A percentile compares a stretch with the other conserved stretches of the same genome.
Conservation (phyloP, 2,888 invertebrate species). For the Sialis fuliginosa region DNA sequence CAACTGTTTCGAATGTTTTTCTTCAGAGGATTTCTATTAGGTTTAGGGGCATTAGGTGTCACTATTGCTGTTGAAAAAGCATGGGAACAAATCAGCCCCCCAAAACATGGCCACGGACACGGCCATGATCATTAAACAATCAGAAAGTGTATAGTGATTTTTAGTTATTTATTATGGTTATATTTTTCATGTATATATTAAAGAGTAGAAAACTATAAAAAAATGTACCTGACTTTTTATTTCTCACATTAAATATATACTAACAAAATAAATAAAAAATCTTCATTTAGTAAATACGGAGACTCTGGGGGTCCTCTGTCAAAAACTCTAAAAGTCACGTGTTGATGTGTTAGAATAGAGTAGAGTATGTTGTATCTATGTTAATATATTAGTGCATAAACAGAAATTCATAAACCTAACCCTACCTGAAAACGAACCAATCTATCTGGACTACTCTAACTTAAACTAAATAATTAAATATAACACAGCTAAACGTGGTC, state of each 20-base stretch:
- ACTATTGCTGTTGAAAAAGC: conserved; percentile 31
- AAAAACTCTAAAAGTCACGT: too few species aligned
- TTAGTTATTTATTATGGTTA: neutral
- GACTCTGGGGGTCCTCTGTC: too few species aligned
- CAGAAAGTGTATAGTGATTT: neutral
- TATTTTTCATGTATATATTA: neutral
- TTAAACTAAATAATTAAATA: too few species aligned
- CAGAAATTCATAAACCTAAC: too few species aligned
- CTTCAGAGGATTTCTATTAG: conserved; percentile 46
- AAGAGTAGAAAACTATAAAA: neutral
- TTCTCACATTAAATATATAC: neutral
- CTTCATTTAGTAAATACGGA: too few species aligned
- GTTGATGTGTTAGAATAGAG: too few species aligned
- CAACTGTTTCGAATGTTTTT: conserved; percentile 28
- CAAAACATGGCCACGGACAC: conserved; percentile 27
- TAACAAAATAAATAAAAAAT: neutral
- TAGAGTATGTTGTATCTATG: too few species aligned
- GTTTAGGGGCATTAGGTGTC: conserved; percentile 36
- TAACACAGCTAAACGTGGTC: too few species aligned
- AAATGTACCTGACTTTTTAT: neutral
- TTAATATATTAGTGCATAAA: too few species aligned
- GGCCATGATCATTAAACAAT: conserved; percentile 22
- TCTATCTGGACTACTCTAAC: too few species aligned
- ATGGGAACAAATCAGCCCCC: conserved; percentile 20
- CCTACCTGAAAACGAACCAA: too few species aligned